A percentile compares a stretch with the other conserved stretches of the same genome.
phyloP scores from a whole-genome alignment of 2,797 vertebrate genomes.

The Falco berigora region DNA sequence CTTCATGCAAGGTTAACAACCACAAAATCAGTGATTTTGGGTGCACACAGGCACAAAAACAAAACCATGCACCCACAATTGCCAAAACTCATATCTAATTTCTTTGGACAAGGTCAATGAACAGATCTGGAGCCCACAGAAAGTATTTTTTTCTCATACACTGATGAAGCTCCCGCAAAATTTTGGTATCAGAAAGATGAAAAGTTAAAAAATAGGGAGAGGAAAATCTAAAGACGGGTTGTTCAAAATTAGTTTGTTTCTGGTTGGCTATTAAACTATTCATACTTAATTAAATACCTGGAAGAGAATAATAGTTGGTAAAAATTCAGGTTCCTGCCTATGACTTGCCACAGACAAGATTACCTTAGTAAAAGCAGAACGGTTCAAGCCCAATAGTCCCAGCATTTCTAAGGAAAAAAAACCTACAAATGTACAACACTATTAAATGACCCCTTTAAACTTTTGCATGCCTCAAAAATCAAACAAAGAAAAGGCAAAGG shows the following conservation, averaged over 20 bases:
- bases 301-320: neutral
- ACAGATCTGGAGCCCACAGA: neutral
- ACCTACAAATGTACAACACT: accelerated
- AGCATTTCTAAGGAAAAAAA: neutral
- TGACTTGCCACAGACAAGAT: neutral
- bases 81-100: neutral
- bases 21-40: neutral
- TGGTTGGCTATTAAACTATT: neutral
- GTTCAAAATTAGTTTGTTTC: neutral
- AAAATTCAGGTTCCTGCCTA: neutral
- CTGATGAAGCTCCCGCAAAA: neutral
- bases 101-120: neutral
- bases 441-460: neutral
- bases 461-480: neutral
- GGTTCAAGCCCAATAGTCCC: neutral
- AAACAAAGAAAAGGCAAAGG: neutral
- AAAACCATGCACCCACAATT: accelerated
- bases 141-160: neutral
- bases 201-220: neutral
- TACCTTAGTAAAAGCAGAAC: neutral
- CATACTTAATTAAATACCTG: neutral
- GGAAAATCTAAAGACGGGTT: neutral
- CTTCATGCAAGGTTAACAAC: neutral
- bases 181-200: neutral
- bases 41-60: neutral